These are phyloP conservation scores for Mionectes olivaceus DNA, from an alignment of 2,797 vertebrate species.

Conservation along the genomic window DNA sequence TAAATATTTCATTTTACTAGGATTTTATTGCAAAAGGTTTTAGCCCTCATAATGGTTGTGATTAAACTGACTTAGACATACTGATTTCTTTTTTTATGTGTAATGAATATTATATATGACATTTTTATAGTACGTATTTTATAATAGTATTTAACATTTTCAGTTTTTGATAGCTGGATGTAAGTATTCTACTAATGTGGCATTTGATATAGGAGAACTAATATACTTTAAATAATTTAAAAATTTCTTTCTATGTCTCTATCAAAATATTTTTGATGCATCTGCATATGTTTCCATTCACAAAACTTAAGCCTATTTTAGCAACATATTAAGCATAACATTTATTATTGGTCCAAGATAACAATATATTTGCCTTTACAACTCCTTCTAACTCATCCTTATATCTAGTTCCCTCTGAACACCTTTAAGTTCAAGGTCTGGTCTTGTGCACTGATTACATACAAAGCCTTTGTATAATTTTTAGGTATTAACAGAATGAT, in stretches of 20 bases:
- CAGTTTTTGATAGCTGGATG: conserved; percentile 70
- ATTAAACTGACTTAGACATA: conserved; percentile 77
- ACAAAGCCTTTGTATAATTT: background rate
- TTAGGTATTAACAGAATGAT: background rate
- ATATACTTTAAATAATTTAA: conserved; percentile 45
- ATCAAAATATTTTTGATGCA: conserved; percentile 69
- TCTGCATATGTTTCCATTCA: conserved; percentile 25
- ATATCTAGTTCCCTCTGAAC: background rate
- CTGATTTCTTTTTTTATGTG: conserved; percentile 78
- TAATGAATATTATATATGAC: conserved; percentile 80
- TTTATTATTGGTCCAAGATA: conserved; percentile 14
- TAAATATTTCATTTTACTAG: conserved; percentile 77
- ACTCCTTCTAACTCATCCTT: conserved; percentile 1
- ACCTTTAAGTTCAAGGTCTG: background rate
- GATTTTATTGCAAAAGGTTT: conserved; percentile 76
- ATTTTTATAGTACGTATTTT: conserved; percentile 75
- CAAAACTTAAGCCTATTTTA: conserved; percentile 26
- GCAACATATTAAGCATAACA: conserved; percentile 17
- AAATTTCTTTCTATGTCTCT: conserved; percentile 50
- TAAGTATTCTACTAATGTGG: conserved; percentile 56
- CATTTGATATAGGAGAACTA: conserved; percentile 50
- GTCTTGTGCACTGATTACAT: background rate
- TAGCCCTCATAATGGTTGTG: conserved; percentile 70
- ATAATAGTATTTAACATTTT: conserved; percentile 76
- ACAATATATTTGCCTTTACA: background rate